Evolutionary conservation across 2,113 vertebrate species (phyloP), one percentile per base, ranked within the genome.

Genomic region (Hippopotamus amphibius): DNA sequence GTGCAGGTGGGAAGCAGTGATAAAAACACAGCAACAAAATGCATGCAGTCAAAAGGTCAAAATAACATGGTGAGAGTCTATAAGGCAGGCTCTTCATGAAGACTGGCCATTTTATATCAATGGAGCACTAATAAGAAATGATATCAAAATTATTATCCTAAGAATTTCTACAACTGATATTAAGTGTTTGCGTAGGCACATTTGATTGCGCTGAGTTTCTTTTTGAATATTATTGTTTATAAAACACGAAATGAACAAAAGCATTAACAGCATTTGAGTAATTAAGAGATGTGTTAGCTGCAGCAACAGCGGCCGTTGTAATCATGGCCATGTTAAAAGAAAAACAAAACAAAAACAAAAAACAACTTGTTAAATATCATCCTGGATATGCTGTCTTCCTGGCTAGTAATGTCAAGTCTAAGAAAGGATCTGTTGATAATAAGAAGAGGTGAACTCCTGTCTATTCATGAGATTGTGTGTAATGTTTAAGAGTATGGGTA

Each of bases 201-300:
- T 74, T 77, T 85, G 22, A 69, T 61, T 92, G 53, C 96, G 55
- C 33, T 46, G 24, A 41, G 26, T 68, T 46, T 79, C 46, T 69
- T 77, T 77, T n/a, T 95, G 66, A 69, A 37, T 88, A 57, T 87
- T 87, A 50, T 88, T 94, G 28, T 43, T 91, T 93, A 65, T 92
- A 50, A 96, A 91, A 95, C n/a, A 57, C 74, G 76, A 93, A 90
- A 80, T 88, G 80, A 61, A 72, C 22, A 68, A 30, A 90, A 80
- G 68, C 41, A 77, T 57, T 61, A 91, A 43, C 14, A 88, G 5
- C 43, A 43, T 82, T 92, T 65, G 37, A 80, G 3, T 96, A 81
- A 74, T 93, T 72, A 89, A 90, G 41, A 88, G 50, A 17, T 55
- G 19, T 72, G 17, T 88, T 63, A 65, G 57, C 46, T 76, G 43